Evolutionary conservation across 1,140 invertebrate genomes (phyloP), one percentile per base, ranked within the genome.

Genomic region (Hydropsyche tenuis): DNA sequence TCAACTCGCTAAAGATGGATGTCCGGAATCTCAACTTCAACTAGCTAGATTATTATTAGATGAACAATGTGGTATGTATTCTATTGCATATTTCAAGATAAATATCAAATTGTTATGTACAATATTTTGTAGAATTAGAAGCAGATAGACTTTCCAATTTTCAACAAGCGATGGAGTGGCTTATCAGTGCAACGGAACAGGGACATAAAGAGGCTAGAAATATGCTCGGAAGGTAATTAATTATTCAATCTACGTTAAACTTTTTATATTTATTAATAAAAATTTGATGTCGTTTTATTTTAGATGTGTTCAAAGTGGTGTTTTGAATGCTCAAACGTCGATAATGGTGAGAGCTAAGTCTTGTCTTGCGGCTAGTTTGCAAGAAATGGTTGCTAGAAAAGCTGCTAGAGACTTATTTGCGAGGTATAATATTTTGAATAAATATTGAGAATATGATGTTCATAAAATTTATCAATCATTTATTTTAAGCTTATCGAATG

Each of bases 151-250:
- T 87, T 74, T 84, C 82, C 60, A 85, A 85, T 73, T 83, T 85
- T 73, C 82, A 85, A 75, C 86, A 88, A 72, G 95, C 94, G 0
- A 89, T 97, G 45, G 91, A 94, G 79, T 97, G 95, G 95, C 81
- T 97, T 5, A 91, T 95, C 14, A 92, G 92, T 83, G 94, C 95
- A 0, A 95, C 94, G 0, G 92, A 95, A 79, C 94, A 96, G 82
- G 95, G 94, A 1, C 94, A 96, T 81, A 87, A 90, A 73, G 93
- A 95, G 81, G 94, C 95, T 2, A 94, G 93, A 22, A 88, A 90
- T 69, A 86, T 95, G 77, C 85, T 97, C 30, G 87, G 88, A 79
- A 87, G 93, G 82, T 96, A 82, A 16, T 3, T 64, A 16, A 72
- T 63, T 46, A 64, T 60, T 48, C 11, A 27, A 7, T 22, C 43